Conservation (phyloP, 2,113 vertebrate species). For the Ammodytes marinus region DNA sequence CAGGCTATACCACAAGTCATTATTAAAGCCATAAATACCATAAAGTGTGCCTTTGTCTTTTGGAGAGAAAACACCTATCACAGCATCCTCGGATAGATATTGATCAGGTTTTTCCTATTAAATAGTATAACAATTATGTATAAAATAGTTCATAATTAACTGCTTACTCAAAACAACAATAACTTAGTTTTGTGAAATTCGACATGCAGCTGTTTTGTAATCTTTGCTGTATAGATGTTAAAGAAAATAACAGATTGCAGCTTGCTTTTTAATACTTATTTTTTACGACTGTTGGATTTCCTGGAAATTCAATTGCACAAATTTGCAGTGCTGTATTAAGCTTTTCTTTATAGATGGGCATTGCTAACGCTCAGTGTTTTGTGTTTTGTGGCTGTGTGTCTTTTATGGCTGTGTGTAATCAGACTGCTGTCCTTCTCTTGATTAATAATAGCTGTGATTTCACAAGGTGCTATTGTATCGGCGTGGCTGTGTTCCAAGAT, state of each 20-base stretch:
- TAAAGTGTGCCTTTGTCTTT: background rate
- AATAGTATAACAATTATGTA: too few relatives aligned
- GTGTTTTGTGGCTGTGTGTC: constrained; percentile 49
- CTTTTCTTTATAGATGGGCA: constrained; percentile 35
- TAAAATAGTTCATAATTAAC: constrained; percentile 7
- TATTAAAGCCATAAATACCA: constrained; percentile 10
- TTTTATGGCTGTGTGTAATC: constrained; percentile 72
- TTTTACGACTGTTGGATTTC: constrained; percentile 50
- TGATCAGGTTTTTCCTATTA: background rate
- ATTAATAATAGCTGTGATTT: constrained; percentile 77
- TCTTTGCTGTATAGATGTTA: constrained; percentile 1
- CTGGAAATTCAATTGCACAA: constrained; percentile 52
- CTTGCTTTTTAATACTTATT: constrained; percentile 43
- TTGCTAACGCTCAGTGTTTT: constrained; percentile 34
- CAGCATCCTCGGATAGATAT: background rate
- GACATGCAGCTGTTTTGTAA: constrained; percentile 10
- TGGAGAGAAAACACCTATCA: constrained; percentile 1
- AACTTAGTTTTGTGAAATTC: constrained; percentile 11
- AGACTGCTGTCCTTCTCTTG: constrained; percentile 67
- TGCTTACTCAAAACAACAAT: background rate
- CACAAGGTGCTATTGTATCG: constrained; percentile 74
- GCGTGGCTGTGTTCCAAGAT: constrained; percentile 69
- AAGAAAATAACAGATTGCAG: constrained; percentile 46
- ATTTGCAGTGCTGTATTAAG: constrained; percentile 49
- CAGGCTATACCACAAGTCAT: background rate